These are phyloP conservation scores for Cephalotes varians DNA, from an alignment of 2,888 invertebrate genomes.

Conservation along the genomic window DNA sequence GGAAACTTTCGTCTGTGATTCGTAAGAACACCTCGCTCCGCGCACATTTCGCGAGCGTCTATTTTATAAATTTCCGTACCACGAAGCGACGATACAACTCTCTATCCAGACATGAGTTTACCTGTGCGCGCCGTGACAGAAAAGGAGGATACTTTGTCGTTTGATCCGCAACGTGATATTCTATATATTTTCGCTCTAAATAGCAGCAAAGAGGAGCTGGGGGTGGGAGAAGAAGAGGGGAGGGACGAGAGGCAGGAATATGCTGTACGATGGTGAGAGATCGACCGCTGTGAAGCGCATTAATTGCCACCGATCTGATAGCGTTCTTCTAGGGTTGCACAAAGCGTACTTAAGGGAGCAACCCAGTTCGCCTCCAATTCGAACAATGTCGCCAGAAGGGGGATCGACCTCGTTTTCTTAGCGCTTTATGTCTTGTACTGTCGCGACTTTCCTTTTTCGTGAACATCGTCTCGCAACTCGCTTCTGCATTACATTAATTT, in stretches of 20 bases:
- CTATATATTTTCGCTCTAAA: conserved; percentile 75
- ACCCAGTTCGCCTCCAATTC: conserved; percentile 39
- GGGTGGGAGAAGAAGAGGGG: background rate
- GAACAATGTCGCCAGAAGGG: conserved; percentile 23
- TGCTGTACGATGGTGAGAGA: conserved; percentile 63
- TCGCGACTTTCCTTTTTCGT: conserved; percentile 21
- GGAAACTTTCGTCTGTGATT: conserved; percentile 27
- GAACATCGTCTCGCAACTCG: background rate
- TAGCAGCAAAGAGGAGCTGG: conserved; percentile 58
- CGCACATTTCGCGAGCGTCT: conserved; percentile 5
- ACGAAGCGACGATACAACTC: conserved; percentile 31
- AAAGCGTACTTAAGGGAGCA: conserved; percentile 52
- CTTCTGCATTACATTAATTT: conserved; percentile 32
- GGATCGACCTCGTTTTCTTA: conserved; percentile 35
- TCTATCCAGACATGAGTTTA: conserved; percentile 47
- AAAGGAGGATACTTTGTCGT: conserved; percentile 66
- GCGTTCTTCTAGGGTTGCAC: conserved; percentile 47
- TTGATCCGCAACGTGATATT: conserved; percentile 64
- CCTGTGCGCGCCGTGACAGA: conserved; percentile 52
- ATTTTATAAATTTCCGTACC: conserved; percentile 39
- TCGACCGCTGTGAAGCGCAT: conserved; percentile 76
- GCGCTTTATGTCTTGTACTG: background rate
- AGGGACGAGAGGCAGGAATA: conserved; percentile 69
- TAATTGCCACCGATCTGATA: conserved; percentile 73
- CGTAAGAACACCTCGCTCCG: background rate